phyloP scores from a whole-genome alignment of 2,888 invertebrate species.

The Vannuccia rotundouncinata region DNA sequence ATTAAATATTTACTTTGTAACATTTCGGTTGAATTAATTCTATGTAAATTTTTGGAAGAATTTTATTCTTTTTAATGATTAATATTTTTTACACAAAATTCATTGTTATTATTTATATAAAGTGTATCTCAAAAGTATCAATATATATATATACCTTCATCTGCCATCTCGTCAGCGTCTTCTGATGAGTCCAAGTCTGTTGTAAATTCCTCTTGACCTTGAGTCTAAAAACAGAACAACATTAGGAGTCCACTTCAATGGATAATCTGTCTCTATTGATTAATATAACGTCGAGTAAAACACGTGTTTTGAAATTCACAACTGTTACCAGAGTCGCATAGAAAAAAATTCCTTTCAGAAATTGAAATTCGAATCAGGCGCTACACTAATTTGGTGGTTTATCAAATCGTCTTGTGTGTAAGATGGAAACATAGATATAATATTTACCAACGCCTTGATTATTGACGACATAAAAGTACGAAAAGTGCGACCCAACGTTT shows the following conservation, averaged over 20 bases:
- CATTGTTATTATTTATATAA: background rate
- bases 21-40: too few relatives aligned
- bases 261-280: too few relatives aligned
- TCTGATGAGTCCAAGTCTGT: background rate
- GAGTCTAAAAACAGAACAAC: too few relatives aligned
- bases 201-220: too few relatives aligned
- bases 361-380: background rate
- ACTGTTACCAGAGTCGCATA: background rate
- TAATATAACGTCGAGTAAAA: too few relatives aligned
- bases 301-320: too few relatives aligned
- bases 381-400: background rate
- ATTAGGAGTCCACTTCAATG: too few relatives aligned
- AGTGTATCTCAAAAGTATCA: background rate
- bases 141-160: background rate
- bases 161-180: background rate
- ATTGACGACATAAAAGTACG: background rate
- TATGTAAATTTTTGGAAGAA: too few relatives aligned
- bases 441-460: background rate
- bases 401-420: background rate
- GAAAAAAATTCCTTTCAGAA: background rate
- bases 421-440: background rate
- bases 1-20: too few relatives aligned
- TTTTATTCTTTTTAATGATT: background rate
- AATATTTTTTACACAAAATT: background rate
- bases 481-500: background rate